Evolutionary conservation across 2,113 vertebrate species (phyloP).

Genomic region (Bubo scandiacus): DNA sequence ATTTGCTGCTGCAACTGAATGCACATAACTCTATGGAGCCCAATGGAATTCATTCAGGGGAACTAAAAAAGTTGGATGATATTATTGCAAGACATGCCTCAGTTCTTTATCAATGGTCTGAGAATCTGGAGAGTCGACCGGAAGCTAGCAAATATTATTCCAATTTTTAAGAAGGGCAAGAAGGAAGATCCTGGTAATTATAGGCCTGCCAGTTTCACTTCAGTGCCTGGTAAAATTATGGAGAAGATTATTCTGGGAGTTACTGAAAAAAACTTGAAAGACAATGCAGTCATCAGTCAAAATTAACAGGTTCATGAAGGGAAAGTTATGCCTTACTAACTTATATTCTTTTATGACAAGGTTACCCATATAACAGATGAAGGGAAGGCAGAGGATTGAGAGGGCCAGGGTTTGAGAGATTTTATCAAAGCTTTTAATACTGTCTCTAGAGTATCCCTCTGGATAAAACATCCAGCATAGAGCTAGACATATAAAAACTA

Average conservation of each 20-base stretch:
- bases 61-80: background rate
- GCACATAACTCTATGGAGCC: background rate
- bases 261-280: background rate
- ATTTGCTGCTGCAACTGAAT: background rate
- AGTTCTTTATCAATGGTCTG: background rate
- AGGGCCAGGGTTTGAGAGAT: background rate
- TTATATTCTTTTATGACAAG: background rate
- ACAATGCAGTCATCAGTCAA: background rate
- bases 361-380: background rate
- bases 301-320: background rate
- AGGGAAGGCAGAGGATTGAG: rapidly evolving
- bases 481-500: background rate
- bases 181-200: background rate
- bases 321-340: background rate
- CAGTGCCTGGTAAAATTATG: background rate
- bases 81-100: background rate
- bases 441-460: background rate
- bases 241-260: background rate
- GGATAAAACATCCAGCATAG: background rate
- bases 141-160: background rate
- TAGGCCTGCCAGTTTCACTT: background rate
- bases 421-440: background rate
- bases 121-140: background rate
- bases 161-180: background rate
- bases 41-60: background rate